phyloP scores from a whole-genome alignment of 1,140 invertebrate species.

The Meloidogyne hapla region DNA sequence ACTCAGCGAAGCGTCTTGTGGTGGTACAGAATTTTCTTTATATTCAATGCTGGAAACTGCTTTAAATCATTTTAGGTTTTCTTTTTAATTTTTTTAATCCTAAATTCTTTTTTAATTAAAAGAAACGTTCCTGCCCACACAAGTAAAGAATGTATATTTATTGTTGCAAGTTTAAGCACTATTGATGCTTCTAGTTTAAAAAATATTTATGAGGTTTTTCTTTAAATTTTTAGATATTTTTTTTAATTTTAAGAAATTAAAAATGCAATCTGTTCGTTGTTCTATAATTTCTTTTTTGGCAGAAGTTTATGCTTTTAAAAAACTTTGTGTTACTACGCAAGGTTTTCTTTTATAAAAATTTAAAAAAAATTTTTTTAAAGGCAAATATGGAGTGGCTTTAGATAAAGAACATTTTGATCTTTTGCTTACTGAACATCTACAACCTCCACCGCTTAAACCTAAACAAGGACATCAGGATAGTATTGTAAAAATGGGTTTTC shows the following conservation, averaged over 20 bases:
- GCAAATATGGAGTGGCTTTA: slow-evolving; percentile 39
- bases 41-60: slow-evolving; percentile 29
- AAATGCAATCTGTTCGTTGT: slow-evolving; percentile 39
- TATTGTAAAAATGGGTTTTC: slow-evolving; percentile 39
- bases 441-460: slow-evolving; percentile 28
- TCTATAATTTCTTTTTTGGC: slow-evolving; percentile 35
- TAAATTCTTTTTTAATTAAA: slow-evolving; percentile 6
- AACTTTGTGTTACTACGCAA: slow-evolving; percentile 32
- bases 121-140: slow-evolving; percentile 34
- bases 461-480: slow-evolving; percentile 30
- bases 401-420: slow-evolving; percentile 39
- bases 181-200: slow-evolving; percentile 28
- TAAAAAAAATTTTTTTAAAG: slow-evolving; percentile 27
- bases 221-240: not conserved
- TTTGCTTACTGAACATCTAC: slow-evolving; percentile 34
- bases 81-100: slow-evolving; percentile 31
- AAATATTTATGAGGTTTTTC: slow-evolving; percentile 24
- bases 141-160: slow-evolving; percentile 40
- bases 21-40: slow-evolving; percentile 38
- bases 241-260: slow-evolving; percentile 32
- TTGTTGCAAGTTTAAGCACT: slow-evolving; percentile 30
- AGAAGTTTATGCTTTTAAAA: slow-evolving; percentile 39
- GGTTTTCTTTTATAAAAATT: slow-evolving; percentile 20
- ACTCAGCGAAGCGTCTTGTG: slow-evolving; percentile 25
- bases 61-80: slow-evolving; percentile 24